Evolutionary conservation across 2,113 vertebrate species (phyloP).

Genomic region (Antigone vipio): DNA sequence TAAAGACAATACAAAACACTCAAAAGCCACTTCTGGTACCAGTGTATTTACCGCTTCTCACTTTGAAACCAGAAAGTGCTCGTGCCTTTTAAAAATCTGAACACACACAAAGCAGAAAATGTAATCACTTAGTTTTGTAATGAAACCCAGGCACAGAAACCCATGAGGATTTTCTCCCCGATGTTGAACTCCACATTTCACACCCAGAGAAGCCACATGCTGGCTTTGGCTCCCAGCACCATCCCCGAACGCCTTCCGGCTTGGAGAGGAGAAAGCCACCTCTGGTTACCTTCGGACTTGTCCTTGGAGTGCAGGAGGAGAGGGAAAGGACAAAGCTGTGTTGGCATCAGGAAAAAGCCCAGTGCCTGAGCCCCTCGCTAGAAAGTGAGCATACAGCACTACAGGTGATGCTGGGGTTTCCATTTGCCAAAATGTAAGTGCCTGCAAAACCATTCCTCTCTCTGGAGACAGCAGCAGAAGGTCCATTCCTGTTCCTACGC

Average conservation of each 20-base stretch:
- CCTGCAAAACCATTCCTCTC: not conserved
- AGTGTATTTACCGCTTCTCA: not conserved
- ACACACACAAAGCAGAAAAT: not conserved
- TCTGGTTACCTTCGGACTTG: slow-evolving; percentile 23
- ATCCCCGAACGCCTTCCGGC: not conserved
- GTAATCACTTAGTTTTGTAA: not conserved
- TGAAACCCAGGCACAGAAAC: not conserved
- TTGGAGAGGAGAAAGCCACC: not conserved
- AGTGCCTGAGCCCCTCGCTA: not conserved
- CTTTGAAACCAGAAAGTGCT: not conserved
- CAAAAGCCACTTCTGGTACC: not conserved
- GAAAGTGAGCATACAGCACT: not conserved
- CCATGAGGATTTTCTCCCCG: not conserved
- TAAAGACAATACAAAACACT: not conserved
- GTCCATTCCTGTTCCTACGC: not conserved
- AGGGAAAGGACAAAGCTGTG: not conserved
- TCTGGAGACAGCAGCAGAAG: not conserved
- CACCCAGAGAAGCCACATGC: not conserved
- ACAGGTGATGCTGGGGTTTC: not conserved
- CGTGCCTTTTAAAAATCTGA: not conserved
- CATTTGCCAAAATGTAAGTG: not conserved
- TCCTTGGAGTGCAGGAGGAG: not conserved
- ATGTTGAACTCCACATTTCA: not conserved
- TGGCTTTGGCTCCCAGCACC: not conserved
- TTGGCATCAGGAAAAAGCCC: not conserved